Percentiles rank a stretch among this genome's conserved stretches.
These are phyloP conservation scores for Epizoanthus rinbou DNA, from an alignment of 92 coral and sea anemone genomes.

Conservation along the genomic window DNA sequence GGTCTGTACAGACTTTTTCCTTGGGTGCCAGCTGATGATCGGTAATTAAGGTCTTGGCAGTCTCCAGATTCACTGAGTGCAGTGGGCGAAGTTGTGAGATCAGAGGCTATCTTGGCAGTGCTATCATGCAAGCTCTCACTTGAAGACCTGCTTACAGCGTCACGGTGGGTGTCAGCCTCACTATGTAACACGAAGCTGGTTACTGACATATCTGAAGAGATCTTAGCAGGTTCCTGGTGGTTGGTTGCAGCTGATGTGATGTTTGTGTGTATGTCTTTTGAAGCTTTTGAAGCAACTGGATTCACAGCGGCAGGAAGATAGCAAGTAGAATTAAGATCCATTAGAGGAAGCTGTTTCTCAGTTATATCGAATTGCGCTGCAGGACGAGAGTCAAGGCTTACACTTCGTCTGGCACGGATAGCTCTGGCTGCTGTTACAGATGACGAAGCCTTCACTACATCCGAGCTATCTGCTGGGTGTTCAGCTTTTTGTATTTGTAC, in stretches of 20 bases:
- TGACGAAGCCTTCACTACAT: conserved; percentile 19
- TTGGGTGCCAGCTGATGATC: neutral
- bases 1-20: neutral
- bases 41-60: neutral
- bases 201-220: neutral
- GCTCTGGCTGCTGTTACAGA: conserved; percentile 31
- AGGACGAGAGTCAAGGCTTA: conserved; percentile 78
- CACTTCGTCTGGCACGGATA: conserved; percentile 65
- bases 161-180: neutral
- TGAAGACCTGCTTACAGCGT: neutral
- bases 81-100: neutral
- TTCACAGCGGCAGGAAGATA: conserved; percentile 36
- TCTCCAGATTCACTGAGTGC: neutral
- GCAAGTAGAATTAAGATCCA: conserved; percentile 47
- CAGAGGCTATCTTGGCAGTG: neutral
- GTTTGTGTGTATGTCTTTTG: neutral
- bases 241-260: neutral
- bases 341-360: conserved; percentile 31
- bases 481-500: neutral
- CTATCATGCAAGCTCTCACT: neutral
- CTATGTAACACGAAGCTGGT: neutral
- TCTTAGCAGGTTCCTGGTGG: neutral
- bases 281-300: neutral
- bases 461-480: conserved; percentile 4
- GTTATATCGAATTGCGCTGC: neutral